A percentile compares a stretch with the other conserved stretches of the same genome.
Conservation (phyloP, 2,797 vertebrate genomes). For the Enteromius argenteus region DNA sequence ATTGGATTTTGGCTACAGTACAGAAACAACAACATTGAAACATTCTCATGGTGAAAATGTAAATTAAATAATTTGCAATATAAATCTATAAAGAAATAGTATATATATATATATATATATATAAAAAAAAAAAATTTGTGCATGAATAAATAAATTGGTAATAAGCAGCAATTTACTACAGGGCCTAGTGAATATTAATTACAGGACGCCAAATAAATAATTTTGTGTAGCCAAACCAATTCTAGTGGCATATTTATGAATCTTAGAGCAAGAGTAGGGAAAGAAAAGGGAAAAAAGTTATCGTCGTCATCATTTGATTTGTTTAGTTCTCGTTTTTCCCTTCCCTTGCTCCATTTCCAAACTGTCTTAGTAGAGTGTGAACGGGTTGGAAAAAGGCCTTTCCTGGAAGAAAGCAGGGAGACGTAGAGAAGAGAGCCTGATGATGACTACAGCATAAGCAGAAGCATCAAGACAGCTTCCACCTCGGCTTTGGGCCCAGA, state of each 20-base stretch:
- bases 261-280: neutral
- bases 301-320: slow-evolving; percentile 3
- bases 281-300: slow-evolving; percentile 10
- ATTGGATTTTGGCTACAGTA: no score
- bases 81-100: neutral
- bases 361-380: slow-evolving; percentile 57
- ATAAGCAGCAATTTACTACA: neutral
- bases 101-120: no score
- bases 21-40: neutral
- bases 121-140: no score
- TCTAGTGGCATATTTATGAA: neutral
- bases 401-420: slow-evolving; percentile 56
- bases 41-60: neutral
- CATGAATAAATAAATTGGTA: neutral
- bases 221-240: neutral
- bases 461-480: slow-evolving; percentile 47
- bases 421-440: slow-evolving; percentile 57
- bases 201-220: neutral
- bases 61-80: neutral
- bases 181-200: neutral
- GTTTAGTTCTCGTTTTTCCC: slow-evolving; percentile 17
- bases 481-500: slow-evolving; percentile 57
- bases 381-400: slow-evolving; percentile 70
- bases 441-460: slow-evolving; percentile 60
- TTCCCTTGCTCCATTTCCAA: slow-evolving; percentile 9